Evolutionary conservation across 1,140 invertebrate species (phyloP).

Genomic region (Wiebesia pumilae): DNA sequence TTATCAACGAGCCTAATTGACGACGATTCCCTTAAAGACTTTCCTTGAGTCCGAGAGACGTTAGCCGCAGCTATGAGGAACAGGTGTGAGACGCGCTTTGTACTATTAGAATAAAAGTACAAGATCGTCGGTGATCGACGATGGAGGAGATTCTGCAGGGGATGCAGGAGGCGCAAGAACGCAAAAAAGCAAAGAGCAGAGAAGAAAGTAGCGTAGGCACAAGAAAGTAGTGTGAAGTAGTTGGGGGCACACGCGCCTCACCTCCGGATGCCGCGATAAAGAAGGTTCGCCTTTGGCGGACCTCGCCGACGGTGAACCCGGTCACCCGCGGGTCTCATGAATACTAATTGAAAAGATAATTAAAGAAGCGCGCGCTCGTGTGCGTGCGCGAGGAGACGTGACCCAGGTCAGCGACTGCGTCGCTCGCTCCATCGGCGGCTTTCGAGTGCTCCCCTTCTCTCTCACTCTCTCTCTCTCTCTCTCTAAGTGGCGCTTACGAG

Average conservation of each 20-base stretch:
- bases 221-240: too few relatives aligned
- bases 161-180: not conserved
- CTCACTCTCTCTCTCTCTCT: not conserved
- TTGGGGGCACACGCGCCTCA: too few relatives aligned
- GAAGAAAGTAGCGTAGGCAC: too few relatives aligned
- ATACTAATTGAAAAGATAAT: slow-evolving; percentile 54
- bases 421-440: too few relatives aligned
- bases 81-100: not conserved
- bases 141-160: too few relatives aligned
- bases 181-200: not conserved
- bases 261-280: too few relatives aligned
- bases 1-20: too few relatives aligned
- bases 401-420: slow-evolving; percentile 5
- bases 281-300: not conserved
- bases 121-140: not conserved
- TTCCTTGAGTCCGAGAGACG: too few relatives aligned
- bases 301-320: not conserved
- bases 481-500: slow-evolving; percentile 7
- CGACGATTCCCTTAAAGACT: too few relatives aligned
- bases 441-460: not conserved
- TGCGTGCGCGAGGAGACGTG: slow-evolving; percentile 19
- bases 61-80: not conserved
- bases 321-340: slow-evolving; percentile 22
- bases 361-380: slow-evolving; percentile 17
- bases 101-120: not conserved